phyloP scores from a whole-genome alignment of 2,888 invertebrate species.

The Eupithecia inturbata region DNA sequence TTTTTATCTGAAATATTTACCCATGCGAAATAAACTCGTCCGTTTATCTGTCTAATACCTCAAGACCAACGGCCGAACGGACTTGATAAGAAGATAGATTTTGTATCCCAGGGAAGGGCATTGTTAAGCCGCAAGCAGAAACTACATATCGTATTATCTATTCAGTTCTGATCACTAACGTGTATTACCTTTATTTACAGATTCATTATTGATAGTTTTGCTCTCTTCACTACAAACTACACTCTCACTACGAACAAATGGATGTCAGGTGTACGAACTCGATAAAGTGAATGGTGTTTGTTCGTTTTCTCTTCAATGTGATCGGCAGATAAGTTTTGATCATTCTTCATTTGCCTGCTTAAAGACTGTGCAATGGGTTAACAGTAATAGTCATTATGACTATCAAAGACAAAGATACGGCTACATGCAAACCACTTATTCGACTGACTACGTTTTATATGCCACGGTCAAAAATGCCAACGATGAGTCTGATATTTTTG shows the following conservation, averaged over 20 bases:
- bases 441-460: slow-evolving; percentile 15
- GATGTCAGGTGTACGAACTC: slow-evolving; percentile 7
- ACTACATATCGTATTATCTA: not conserved
- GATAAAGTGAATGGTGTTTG: slow-evolving; percentile 13
- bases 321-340: slow-evolving; percentile 1
- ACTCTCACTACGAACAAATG: slow-evolving; percentile 12
- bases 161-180: not conserved
- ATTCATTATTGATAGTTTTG: slow-evolving; percentile 6
- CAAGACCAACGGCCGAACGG: not conserved
- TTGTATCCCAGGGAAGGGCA: not conserved
- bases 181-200: slow-evolving; percentile 19
- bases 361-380: not conserved
- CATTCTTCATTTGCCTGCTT: slow-evolving; percentile 17
- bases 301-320: slow-evolving; percentile 17
- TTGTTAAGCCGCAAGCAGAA: no score
- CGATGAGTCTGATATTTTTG: slow-evolving; percentile 26
- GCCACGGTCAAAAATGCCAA: slow-evolving; percentile 15
- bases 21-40: not conserved
- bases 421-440: slow-evolving; percentile 1
- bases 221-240: not conserved
- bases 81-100: not conserved
- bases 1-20: no score
- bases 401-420: not conserved
- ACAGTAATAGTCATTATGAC: not conserved
- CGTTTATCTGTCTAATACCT: not conserved